Base-by-base conservation (phyloP, 2,888 invertebrate species). In the Atrina japonica region DNA sequence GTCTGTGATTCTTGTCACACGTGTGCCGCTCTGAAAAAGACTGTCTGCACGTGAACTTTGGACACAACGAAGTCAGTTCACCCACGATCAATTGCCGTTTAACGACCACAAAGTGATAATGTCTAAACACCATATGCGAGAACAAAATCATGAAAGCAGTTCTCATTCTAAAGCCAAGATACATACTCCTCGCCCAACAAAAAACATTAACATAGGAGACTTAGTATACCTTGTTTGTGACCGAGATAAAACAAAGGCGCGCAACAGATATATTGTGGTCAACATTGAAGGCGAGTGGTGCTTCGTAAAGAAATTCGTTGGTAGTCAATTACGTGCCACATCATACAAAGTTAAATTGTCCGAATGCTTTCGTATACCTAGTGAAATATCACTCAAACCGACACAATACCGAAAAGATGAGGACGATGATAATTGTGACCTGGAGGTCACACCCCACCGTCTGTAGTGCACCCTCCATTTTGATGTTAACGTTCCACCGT, bases 21-120 rank as follows among this genome's bases (percentile, higher is more conserved):
- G 9, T 82, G 81, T 60, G 72, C 74, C 0, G 74, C 82, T 1
- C 63, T 82, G 0, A 68, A 70, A 40, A 63, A 70, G 11, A 45
- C 14, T 30, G 18, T 55, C 35, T 1, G 55, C n/a, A 16, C 27
- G 35, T 3, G 18, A 55, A 30, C 27, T 55, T 27, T 29, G 16
- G 35, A 55, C 55, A 29, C 55, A 55, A 29, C 55, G 30, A 29
- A 30, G 30, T 35, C 55, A 55, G 3, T 55, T 55, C 18, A 30
- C 55, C 3, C 11, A 55, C 41, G 3, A 58, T 18, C 58, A 58
- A 11, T 23, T 58, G 2, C 43, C 43, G 7, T 41, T 58, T 9
- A n/a, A 5, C 14, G 56, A 56, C 35, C 29, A 21, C 6, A 21
- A 29, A 6, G n/a, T 35, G 11, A 56, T 56, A 1, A 9, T 6